phyloP scores from a whole-genome alignment of 2,888 invertebrate species.

The Theodoxus fluviatilis region DNA sequence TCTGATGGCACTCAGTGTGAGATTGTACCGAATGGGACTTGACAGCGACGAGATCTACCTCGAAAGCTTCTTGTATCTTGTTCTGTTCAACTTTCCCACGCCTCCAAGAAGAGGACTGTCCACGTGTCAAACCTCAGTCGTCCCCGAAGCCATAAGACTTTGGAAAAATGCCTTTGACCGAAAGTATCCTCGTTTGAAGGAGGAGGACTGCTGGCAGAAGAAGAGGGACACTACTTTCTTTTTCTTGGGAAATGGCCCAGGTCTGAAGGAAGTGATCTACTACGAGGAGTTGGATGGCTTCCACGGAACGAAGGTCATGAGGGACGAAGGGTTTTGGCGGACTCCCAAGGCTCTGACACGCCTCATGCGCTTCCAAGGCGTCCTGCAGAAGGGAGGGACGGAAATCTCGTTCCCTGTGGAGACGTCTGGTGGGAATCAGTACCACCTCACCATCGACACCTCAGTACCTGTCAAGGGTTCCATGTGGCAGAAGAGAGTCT shows the following conservation, averaged over 20 bases:
- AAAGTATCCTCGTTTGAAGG: constrained; percentile 40
- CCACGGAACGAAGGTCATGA: constrained; percentile 25
- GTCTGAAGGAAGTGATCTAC: constrained; percentile 33
- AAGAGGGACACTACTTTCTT: constrained; percentile 45
- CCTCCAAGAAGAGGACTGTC: constrained; percentile 27
- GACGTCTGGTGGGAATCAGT: constrained; percentile 26
- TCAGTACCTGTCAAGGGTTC: constrained; percentile 31
- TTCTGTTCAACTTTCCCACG: constrained; percentile 40
- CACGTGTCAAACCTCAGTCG: constrained; percentile 27
- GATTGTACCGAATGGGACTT: constrained; percentile 34
- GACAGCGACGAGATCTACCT: constrained; percentile 31
- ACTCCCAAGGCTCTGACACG: constrained; percentile 30
- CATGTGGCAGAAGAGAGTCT: constrained; percentile 38
- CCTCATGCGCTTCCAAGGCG: constrained; percentile 38
- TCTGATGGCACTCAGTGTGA: no score
- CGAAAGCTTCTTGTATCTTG: constrained; percentile 37
- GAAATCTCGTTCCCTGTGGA: no score
- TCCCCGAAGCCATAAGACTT: constrained; percentile 35
- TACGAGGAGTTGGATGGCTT: constrained; percentile 32
- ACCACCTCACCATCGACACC: constrained; percentile 32
- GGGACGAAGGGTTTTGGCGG: constrained; percentile 39
- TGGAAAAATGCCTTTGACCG: constrained; percentile 40
- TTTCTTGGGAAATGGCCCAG: constrained; percentile 40
- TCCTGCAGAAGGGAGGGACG: constrained; percentile 36
- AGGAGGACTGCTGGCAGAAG: constrained; percentile 31